A percentile compares a stretch with the other conserved stretches of the same genome.
Conservation (phyloP, 2,888 invertebrate genomes). For the Macroteleia sp. region DNA sequence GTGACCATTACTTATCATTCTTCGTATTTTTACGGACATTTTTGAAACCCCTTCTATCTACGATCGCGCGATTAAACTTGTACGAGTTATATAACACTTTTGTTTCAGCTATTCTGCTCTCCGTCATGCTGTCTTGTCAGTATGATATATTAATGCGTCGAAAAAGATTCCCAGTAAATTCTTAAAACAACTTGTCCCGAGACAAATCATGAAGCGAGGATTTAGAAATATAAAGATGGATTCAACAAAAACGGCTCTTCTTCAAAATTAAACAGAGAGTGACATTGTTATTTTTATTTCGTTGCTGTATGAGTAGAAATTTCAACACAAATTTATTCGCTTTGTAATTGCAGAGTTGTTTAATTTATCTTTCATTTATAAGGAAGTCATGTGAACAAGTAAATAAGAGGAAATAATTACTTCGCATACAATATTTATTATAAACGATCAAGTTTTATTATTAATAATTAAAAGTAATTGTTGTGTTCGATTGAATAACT, state of each 20-base stretch:
- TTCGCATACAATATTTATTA: too few relatives aligned
- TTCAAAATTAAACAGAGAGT: constrained; percentile 5
- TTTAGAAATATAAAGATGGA: constrained; percentile 7
- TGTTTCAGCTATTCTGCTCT: constrained; percentile 26
- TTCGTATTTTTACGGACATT: constrained; percentile 3
- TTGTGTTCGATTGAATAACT: too few relatives aligned
- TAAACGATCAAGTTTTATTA: too few relatives aligned
- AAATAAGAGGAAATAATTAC: too few relatives aligned
- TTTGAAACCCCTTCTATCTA: constrained; percentile 2
- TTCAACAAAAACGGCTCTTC: constrained; percentile 3
- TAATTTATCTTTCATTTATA: too few relatives aligned
- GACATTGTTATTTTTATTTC: too few relatives aligned
- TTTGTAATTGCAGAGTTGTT: too few relatives aligned
- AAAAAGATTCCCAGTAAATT: constrained; percentile 37
- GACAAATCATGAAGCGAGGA: constrained; percentile 29
- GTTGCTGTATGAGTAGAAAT: too few relatives aligned
- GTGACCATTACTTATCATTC: constrained; percentile 32
- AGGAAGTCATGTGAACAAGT: too few relatives aligned
- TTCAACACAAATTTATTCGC: too few relatives aligned
- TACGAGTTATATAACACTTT: constrained; percentile 39
- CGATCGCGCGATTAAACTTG: not conserved
- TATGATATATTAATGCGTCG: constrained; percentile 40
- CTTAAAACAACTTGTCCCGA: constrained; percentile 34
- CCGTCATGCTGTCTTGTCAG: constrained; percentile 25
- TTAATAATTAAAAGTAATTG: too few relatives aligned